Evolutionary conservation across 2,113 vertebrate genomes (phyloP).

Genomic region (Petaurus breviceps): DNA sequence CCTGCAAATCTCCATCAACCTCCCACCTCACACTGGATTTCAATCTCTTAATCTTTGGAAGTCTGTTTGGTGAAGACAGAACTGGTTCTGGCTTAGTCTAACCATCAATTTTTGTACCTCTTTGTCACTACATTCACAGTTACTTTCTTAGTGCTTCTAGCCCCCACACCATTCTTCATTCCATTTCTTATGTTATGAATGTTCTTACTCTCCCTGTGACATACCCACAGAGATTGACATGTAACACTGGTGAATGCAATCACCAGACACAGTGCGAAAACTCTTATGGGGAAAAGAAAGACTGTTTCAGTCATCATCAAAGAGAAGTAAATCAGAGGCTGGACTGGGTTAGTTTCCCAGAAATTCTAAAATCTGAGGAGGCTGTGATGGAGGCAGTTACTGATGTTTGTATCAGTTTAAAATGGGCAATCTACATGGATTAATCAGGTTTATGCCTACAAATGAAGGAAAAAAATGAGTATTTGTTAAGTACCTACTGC

Average conservation of each 20-base stretch:
- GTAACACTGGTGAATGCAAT: not conserved
- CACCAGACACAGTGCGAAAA: not conserved
- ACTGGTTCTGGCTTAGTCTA: no score
- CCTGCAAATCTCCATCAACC: not conserved
- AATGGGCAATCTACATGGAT: not conserved
- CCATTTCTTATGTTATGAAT: not conserved
- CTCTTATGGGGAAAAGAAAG: not conserved
- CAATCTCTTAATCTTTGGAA: not conserved
- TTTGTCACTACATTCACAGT: not conserved
- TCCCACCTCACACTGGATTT: not conserved
- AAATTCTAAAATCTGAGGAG: not conserved
- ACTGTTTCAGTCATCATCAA: not conserved
- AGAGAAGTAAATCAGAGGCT: not conserved
- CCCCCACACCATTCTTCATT: not conserved
- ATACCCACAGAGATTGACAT: not conserved
- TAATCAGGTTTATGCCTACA: not conserved
- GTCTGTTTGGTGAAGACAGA: not conserved
- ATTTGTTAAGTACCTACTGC: not conserved
- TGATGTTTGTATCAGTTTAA: not conserved
- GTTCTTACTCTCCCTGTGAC: no score
- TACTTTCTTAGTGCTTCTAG: not conserved
- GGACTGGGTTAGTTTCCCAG: not conserved
- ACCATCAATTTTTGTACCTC: not conserved
- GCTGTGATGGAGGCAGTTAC: not conserved
- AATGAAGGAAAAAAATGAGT: not conserved